Conservation (phyloP, 2,888 invertebrate species). For the Stenurella melanura region DNA sequence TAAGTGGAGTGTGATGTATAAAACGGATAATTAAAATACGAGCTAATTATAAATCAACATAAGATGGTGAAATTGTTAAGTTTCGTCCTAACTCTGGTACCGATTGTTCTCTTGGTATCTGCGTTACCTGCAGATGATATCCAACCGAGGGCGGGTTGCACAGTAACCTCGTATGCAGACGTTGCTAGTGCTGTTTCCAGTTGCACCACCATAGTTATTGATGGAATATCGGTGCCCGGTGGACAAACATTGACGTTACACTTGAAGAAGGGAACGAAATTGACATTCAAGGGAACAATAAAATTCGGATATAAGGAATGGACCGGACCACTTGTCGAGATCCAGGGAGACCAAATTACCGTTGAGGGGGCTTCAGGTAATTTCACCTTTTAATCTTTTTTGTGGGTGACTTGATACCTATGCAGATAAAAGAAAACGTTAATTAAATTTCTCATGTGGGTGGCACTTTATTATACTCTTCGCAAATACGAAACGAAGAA, state of each 20-base stretch:
- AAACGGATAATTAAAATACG: too few relatives aligned
- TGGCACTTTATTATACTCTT: too few relatives aligned
- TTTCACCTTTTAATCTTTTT: too few relatives aligned
- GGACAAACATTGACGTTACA: conserved; percentile 34
- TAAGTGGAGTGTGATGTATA: not conserved
- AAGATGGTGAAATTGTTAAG: not conserved
- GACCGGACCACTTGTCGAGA: conserved; percentile 42
- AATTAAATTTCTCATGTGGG: too few relatives aligned
- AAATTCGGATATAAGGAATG: conserved; percentile 42
- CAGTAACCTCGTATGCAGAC: conserved; percentile 39
- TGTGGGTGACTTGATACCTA: too few relatives aligned
- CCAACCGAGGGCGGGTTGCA: conserved; percentile 31
- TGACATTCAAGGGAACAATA: conserved; percentile 40
- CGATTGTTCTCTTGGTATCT: not conserved
- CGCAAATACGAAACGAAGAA: too few relatives aligned
- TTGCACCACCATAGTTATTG: conserved; percentile 37
- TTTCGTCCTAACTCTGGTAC: not conserved
- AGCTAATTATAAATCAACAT: not conserved
- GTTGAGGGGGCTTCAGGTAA: conserved; percentile 35
- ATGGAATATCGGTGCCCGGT: conserved; percentile 45
- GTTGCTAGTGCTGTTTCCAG: conserved; percentile 27
- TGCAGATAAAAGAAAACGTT: too few relatives aligned
- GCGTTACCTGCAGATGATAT: not conserved
- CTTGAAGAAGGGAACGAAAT: conserved; percentile 34
- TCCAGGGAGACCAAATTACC: conserved; percentile 40